Base-by-base conservation (phyloP, 2,113 vertebrate species). In the Malurus elegans region DNA sequence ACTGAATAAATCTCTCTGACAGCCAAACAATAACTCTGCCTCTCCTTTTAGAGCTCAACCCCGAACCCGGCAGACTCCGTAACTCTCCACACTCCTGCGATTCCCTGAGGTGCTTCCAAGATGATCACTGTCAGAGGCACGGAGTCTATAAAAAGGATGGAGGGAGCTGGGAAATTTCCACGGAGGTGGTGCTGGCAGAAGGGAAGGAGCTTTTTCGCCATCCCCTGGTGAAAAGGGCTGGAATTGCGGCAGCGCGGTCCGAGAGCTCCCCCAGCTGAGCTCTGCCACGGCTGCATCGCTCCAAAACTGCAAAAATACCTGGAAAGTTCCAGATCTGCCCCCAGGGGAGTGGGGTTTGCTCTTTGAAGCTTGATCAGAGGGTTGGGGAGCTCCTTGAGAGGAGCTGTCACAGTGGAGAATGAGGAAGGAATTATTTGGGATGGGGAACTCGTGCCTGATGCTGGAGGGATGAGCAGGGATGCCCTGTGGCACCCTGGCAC, bases 201-300 rank as follows among this genome's bases (percentile, higher is more conserved):
- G 45, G 81, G 47, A 73, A n/a, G 3, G 57, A 67, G 56, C 58
- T 24, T 86, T 83, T 88, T 5, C 86, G 88, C 57, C 89, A 72
- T 10, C 53, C 54, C 40, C 13, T 88, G 42, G 50, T 2, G 17
- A 20, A 84, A 80, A 58, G 31, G 67, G 4, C 78, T 28, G 78
- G 26, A 47, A 24, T 32, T 31, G 13, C 79, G 50, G 0, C 64
- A 25, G 25, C 1, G 81, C 88, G 95, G 90, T 5, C 72, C 69
- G 44, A 66, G 93, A 91, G 94, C 70, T 93, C 97, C 98, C 97
- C 92, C 97, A 96, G 48, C 96, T 34, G 97, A 91, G 75, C 82
- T 14, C 25, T 2, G 12, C 2, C 1, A 16, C 24, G 57, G 14
- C 64, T 90, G 92, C 93, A 96, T 1, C 29, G 0, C 18, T 47